Conservation (phyloP, 2,113 vertebrate species). For the Odobenus rosmarus region DNA sequence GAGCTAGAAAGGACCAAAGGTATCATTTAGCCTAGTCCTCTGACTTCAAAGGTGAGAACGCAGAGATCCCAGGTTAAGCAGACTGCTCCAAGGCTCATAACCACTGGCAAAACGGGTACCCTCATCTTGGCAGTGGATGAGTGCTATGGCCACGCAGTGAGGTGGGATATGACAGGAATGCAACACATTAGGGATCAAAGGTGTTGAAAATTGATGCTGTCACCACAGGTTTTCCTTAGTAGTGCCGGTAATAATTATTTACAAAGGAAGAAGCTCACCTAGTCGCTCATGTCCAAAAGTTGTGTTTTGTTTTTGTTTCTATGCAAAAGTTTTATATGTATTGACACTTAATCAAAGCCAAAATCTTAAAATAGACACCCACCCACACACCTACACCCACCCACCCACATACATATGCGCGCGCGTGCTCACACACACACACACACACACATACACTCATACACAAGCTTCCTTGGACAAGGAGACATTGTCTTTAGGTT, state of each 20-base stretch:
- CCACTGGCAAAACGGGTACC: neutral
- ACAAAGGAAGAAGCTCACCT: neutral
- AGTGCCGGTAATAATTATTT: neutral
- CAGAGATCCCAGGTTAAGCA: neutral
- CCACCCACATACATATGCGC: neutral
- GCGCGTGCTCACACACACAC: neutral
- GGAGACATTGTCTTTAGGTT: neutral
- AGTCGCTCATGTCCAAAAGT: neutral
- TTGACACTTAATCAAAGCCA: constrained; percentile 17
- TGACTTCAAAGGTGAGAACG: neutral
- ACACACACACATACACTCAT: neutral
- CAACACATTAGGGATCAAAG: neutral
- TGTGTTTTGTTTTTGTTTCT: neutral
- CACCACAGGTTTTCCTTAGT: neutral
- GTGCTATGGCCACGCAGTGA: neutral
- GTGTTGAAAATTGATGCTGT: neutral
- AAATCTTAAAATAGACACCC: neutral
- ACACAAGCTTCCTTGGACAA: neutral
- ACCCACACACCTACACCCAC: neutral
- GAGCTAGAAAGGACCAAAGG: neutral
- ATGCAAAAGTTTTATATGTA: neutral
- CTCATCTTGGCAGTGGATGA: too few relatives aligned
- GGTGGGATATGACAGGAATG: neutral
- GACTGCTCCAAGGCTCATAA: neutral
- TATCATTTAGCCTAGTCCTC: neutral